Percentiles rank a stretch among this genome's conserved stretches.
Conservation (phyloP, 2,113 vertebrate genomes). For the Oostethus manadensis region DNA sequence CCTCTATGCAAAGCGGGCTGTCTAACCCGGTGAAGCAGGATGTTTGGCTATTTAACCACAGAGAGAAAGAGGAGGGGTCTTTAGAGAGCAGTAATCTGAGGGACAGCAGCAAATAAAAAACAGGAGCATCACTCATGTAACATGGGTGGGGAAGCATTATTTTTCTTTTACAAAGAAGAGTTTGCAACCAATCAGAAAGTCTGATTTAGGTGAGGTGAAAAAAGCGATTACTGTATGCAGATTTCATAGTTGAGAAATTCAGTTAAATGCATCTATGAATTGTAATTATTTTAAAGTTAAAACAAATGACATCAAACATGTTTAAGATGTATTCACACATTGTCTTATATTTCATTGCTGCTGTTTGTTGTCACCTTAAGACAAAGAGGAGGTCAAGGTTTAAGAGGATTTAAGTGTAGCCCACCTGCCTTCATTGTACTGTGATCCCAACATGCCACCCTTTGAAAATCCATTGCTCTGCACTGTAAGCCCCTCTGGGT, state of each 20-base stretch:
- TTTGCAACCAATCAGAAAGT: conserved; percentile 23
- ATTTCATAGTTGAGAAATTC: neutral
- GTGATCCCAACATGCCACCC: conserved; percentile 27
- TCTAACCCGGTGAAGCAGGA: conserved; percentile 27
- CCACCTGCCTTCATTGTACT: conserved; percentile 33
- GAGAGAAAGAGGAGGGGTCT: conserved; percentile 40
- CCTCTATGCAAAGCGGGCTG: conserved; percentile 23
- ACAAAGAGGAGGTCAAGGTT: conserved; percentile 31
- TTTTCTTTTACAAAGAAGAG: neutral
- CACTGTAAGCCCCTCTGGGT: conserved; percentile 39
- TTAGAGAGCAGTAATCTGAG: conserved; percentile 49
- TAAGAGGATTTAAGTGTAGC: conserved; percentile 55
- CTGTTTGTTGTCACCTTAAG: conserved; percentile 38
- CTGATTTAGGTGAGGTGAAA: conserved; percentile 8
- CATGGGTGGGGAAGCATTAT: conserved; percentile 9
- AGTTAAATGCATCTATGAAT: neutral
- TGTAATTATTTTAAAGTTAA: neutral
- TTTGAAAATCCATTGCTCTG: conserved; percentile 44
- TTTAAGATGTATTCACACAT: neutral
- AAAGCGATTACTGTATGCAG: neutral
- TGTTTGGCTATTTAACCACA: conserved; percentile 65
- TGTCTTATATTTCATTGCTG: conserved; percentile 7
- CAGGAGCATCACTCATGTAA: conserved; percentile 60
- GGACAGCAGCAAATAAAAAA: conserved; percentile 69
- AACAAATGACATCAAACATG: neutral